These are phyloP conservation scores for Ophion ventricosus DNA, from an alignment of 2,888 invertebrate genomes.

Conservation along the genomic window DNA sequence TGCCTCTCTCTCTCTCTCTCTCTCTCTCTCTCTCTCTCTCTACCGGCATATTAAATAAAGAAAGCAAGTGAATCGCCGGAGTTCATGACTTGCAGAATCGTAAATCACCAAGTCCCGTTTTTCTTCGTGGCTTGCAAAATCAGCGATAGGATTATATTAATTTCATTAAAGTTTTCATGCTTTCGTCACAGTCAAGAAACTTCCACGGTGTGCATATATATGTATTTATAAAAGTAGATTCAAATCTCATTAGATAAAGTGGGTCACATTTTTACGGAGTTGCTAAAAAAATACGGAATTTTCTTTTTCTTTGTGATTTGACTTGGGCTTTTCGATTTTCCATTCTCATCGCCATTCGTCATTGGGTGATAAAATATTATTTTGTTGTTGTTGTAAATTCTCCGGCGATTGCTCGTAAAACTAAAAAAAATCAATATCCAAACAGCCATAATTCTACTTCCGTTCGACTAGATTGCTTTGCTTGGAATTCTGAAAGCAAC, in stretches of 20 bases:
- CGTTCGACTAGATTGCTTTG: too few relatives aligned
- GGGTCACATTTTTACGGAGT: background rate
- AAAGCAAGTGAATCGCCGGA: conserved; percentile 16
- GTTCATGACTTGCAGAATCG: conserved; percentile 18
- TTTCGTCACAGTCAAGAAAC: background rate
- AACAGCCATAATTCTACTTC: background rate
- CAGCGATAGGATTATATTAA: conserved; percentile 7
- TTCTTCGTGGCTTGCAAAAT: background rate
- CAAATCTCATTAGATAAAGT: background rate
- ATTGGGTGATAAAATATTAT: too few relatives aligned
- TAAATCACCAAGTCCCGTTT: conserved; percentile 9
- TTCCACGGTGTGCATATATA: background rate
- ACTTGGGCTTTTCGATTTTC: too few relatives aligned
- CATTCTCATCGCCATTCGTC: too few relatives aligned
- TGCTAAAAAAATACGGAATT: too few relatives aligned
- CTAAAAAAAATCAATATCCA: too few relatives aligned
- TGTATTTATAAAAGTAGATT: background rate
- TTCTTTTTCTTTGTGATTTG: too few relatives aligned
- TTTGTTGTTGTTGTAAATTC: too few relatives aligned
- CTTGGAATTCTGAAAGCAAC: too few relatives aligned
- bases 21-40: background rate
- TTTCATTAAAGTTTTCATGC: background rate
- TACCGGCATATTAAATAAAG: background rate
- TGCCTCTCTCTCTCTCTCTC: background rate
- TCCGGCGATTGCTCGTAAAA: too few relatives aligned